A percentile compares a stretch with the other conserved stretches of the same genome.
These are phyloP conservation scores for Dermatemys mawii DNA, from an alignment of 2,113 vertebrate genomes.

Conservation along the genomic window DNA sequence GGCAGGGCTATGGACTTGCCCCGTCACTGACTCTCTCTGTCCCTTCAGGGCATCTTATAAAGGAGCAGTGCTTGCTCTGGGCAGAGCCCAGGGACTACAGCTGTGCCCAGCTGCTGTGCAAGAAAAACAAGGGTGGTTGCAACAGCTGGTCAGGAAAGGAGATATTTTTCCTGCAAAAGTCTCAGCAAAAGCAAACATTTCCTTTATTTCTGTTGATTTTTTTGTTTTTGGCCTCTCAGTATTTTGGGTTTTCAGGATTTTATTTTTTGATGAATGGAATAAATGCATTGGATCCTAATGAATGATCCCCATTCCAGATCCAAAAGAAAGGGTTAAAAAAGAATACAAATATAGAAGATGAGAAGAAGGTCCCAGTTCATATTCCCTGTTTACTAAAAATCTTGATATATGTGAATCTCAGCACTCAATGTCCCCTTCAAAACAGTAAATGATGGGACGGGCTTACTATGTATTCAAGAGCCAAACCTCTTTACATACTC, in stretches of 20 bases:
- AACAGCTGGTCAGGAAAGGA: background rate
- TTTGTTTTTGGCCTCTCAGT: background rate
- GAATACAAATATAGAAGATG: background rate
- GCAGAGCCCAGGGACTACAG: background rate
- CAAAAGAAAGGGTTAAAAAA: background rate
- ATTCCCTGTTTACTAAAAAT: background rate
- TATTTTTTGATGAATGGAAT: background rate
- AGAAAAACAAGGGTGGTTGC: background rate
- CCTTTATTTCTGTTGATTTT: background rate
- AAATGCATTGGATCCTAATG: background rate
- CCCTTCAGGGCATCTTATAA: background rate
- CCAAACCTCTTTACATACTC: background rate
- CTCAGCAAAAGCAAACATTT: background rate
- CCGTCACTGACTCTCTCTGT: background rate
- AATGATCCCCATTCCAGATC: background rate
- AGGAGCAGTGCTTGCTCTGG: background rate
- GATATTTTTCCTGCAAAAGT: background rate
- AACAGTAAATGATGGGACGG: accelerated
- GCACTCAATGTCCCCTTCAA: background rate
- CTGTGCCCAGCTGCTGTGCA: background rate
- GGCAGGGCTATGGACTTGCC: background rate
- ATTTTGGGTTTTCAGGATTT: background rate
- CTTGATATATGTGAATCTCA: background rate
- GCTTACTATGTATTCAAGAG: background rate
- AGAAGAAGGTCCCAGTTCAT: background rate